These are phyloP conservation scores for Saguinus imperator DNA, from an alignment of 2,113 vertebrate species.

Conservation along the genomic window DNA sequence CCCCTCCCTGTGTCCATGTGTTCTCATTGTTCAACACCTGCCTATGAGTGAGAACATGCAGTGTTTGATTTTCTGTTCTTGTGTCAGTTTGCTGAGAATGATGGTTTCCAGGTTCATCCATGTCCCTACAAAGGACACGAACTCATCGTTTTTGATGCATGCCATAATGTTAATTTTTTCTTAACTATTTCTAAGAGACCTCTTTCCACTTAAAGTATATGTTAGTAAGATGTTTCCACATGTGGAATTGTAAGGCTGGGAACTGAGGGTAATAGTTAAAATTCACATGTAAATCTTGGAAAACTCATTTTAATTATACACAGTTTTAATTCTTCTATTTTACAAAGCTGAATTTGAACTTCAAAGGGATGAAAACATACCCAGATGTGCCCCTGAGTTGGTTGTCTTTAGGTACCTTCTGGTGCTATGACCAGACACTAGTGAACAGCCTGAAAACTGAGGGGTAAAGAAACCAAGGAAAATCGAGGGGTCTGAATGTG, in stretches of 20 bases:
- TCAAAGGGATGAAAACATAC: neutral
- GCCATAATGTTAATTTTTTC: neutral
- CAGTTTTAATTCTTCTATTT: neutral
- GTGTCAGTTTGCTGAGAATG: no score
- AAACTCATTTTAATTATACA: neutral
- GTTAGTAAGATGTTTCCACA: neutral
- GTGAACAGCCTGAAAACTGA: neutral
- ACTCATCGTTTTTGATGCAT: neutral
- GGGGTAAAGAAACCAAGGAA: neutral
- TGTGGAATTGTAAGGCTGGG: neutral
- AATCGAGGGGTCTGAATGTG: fast-evolving
- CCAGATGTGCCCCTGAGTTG: neutral
- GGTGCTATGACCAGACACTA: neutral
- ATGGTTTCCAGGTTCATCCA: no score
- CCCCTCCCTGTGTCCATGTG: no score
- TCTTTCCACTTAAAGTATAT: neutral
- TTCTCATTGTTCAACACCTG: no score
- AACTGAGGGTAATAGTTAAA: conserved; percentile 12
- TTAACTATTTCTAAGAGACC: neutral
- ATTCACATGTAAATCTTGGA: conserved; percentile 35
- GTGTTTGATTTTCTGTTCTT: no score
- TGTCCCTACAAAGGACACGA: no score
- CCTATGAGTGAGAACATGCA: no score
- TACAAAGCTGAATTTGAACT: neutral
- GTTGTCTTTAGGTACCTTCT: neutral